A percentile compares a stretch with the other conserved stretches of the same genome.
Evolutionary conservation across 2,113 vertebrate species (phyloP).

Genomic region (Ptyas mucosa): DNA sequence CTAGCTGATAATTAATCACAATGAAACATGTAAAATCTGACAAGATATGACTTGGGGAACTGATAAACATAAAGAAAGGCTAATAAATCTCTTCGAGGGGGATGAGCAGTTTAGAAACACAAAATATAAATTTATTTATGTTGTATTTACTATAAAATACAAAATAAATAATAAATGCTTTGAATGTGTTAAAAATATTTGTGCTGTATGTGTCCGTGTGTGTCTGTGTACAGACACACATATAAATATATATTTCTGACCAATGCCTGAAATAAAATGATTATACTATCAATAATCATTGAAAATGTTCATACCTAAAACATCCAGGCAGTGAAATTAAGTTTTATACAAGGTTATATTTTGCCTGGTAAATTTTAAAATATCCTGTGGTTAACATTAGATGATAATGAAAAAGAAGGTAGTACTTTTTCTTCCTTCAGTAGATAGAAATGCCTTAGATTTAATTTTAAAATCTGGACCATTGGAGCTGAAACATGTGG

Average conservation of each 20-base stretch:
- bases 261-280: neutral
- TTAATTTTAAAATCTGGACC: neutral
- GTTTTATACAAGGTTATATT: slow-evolving; percentile 6
- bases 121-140: neutral
- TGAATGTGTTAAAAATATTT: neutral
- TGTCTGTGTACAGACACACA: neutral
- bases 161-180: neutral
- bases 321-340: neutral
- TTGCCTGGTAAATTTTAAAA: neutral
- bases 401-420: neutral
- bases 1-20: neutral
- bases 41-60: neutral
- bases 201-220: neutral
- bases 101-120: neutral
- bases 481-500: neutral
- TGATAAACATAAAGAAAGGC: neutral
- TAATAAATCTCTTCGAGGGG: neutral
- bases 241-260: neutral
- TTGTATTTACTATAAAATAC: neutral
- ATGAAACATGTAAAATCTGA: neutral
- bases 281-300: slow-evolving; percentile 10
- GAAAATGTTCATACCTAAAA: neutral
- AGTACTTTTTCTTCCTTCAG: neutral
- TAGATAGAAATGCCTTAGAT: neutral
- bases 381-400: neutral